A percentile compares a stretch with the other conserved stretches of the same genome.
phyloP scores from a whole-genome alignment of 2,113 vertebrate genomes.

The Tympanuchus pallidicinctus region DNA sequence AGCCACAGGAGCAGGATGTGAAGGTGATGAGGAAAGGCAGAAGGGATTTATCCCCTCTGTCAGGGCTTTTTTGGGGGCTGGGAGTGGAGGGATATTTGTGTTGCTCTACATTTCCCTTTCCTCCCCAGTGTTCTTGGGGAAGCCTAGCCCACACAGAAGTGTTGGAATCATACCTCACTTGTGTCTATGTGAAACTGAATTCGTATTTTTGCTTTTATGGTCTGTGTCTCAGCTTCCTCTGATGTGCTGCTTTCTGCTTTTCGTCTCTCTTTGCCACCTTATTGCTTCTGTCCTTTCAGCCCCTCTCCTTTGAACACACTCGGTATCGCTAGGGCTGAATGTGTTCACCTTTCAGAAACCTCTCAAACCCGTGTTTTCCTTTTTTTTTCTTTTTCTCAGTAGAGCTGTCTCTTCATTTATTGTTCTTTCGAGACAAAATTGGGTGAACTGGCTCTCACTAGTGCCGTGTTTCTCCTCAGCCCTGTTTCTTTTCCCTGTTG shows the following conservation, averaged over 20 bases:
- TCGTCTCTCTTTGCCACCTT: slow-evolving; percentile 27
- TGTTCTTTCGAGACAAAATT: slow-evolving; percentile 60
- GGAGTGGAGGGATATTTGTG: neutral
- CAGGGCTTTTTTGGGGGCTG: neutral
- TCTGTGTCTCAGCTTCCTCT: slow-evolving; percentile 54
- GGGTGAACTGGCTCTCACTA: slow-evolving; percentile 50
- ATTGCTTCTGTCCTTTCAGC: slow-evolving; percentile 56
- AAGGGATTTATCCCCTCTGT: neutral
- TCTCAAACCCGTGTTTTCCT: slow-evolving; percentile 55
- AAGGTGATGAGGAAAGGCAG: slow-evolving; percentile 35
- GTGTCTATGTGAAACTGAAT: slow-evolving; percentile 10
- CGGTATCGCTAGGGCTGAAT: slow-evolving; percentile 35
- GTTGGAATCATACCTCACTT: slow-evolving; percentile 8
- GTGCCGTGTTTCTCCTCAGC: slow-evolving; percentile 44
- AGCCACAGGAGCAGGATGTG: slow-evolving; percentile 30
- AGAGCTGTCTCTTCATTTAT: slow-evolving; percentile 56
- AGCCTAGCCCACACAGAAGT: slow-evolving; percentile 6
- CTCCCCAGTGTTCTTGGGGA: slow-evolving; percentile 23
- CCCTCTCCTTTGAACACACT: slow-evolving; percentile 49
- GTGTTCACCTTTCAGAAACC: slow-evolving; percentile 39
- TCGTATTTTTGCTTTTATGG: slow-evolving; percentile 15
- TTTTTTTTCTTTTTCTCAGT: neutral
- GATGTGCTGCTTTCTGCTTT: slow-evolving; percentile 38
- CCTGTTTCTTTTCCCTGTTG: slow-evolving; percentile 49
- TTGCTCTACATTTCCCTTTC: slow-evolving; percentile 9